Base-by-base conservation (phyloP, 2,888 invertebrate species). In the Didymodactylos carnosus region DNA sequence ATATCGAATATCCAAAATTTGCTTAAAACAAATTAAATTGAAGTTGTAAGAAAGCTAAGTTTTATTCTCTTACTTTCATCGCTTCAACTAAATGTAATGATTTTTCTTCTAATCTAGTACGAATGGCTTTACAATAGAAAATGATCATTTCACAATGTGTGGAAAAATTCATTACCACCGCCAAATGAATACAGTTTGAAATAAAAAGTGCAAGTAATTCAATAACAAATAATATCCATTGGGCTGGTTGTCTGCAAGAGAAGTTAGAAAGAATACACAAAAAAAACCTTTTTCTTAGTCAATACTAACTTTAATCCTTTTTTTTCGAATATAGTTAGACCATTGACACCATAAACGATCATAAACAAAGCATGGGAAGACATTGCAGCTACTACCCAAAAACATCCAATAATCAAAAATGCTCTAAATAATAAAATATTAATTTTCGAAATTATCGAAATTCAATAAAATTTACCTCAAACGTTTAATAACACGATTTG, bases 131-230 rank as follows among this genome's bases (percentile, higher is more conserved):
- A 39, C 83, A 79, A 76, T 81, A 82, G 72, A 81, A 81, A 41
- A 82, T 78, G 69, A 82, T 79, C 78, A 82, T 81, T 75, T 81
- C 80, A 77, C 83, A 83, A 77, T 83, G 83, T 8, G 80, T 81
- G 41, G 78, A 80, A 77, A 82, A 83, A 78, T 83, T 83, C 39
- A 82, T 78, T 16, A 82, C 79, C 23, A 83, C 81, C 4, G 82
- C 82, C 62, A 81, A 76, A 72, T 81, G 80, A 14, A 83, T 81
- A n/a, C 81, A 79, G 77, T 82, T 81, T 27, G 80, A 76, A 7
- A 81, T 75, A 41, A 81, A 73, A 16, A 80, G 78, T 13, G 81
- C 81, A 8, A 80, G 41, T 53, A 81, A 73, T 72, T 82, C 80
- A 19, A 81, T 70, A 40, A 76, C 70, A 72, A 81, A 80, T 74